Evolutionary conservation across 2,113 vertebrate species (phyloP), one percentile per base, ranked within the genome.

Genomic region (Channa maculata): DNA sequence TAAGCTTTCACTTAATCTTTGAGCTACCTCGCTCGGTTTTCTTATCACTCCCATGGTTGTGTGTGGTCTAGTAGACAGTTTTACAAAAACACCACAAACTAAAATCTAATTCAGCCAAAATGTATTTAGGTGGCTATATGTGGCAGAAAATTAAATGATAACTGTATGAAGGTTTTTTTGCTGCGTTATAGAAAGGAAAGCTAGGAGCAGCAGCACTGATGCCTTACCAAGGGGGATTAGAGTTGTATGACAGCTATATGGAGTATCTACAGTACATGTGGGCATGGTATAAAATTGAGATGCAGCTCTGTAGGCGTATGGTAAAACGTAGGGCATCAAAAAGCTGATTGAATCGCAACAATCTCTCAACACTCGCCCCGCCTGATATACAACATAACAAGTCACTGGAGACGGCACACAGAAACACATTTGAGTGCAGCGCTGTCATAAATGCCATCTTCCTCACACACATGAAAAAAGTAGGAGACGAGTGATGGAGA

Each of bases 401-500:
- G 92, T 93, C 92, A 91, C 92, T 83, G 87, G 90, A 93, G 91
- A 92, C 84, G 73, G 73, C 86, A 85, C 86, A 85, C 71, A 88
- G 71, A 91, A 89, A 87, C 87, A 88, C 87, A 77, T 85, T 81
- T 48, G 82, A 74, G 84, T 79, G 77, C 82, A 79, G 85, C 68
- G 85, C 91, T 93, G 90, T 91, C 90, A 92, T 90, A 85, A 93
- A 91, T 77, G 84, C 87, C 89, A 86, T 88, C 87, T 75, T 85
- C 94, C 92, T 93, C 93, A 93, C 95, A 91, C 94, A 92, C 90
- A 91, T 24, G 15, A 79, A 82, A 70, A 76, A 86, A 88, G 84
- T 85, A 84, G 78, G 71, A 84, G 75, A 82, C 65, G 76, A 87
- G 73, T 73, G 87, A 89, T 86, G 83, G 82, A 63, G 79, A 82